Conservation (phyloP, 2,797 vertebrate genomes). For the Sus cebifrons region DNA sequence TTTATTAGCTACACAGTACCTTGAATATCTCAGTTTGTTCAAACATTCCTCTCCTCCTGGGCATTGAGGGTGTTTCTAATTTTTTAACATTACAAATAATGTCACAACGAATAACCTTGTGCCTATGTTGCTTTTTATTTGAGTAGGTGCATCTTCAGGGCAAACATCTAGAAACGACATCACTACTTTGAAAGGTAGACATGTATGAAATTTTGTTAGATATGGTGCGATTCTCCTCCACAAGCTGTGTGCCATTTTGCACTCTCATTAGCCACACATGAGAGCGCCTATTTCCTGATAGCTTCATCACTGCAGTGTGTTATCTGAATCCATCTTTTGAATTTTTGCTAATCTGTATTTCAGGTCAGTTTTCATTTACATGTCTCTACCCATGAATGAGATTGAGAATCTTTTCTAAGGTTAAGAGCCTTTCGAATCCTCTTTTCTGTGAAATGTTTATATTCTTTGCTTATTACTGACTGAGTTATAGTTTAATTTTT, state of each 20-base stretch:
- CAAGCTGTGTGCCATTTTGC: neutral
- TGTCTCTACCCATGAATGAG: neutral
- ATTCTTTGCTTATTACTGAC: constrained; percentile 19
- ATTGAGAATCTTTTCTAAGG: neutral
- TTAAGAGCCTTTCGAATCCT: neutral
- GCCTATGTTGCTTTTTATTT: neutral
- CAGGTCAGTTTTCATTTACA: neutral
- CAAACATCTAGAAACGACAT: neutral
- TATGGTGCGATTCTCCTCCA: neutral
- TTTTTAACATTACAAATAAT: neutral
- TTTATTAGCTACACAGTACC: neutral
- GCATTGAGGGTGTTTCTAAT: neutral
- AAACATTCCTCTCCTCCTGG: neutral
- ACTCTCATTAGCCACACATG: neutral
- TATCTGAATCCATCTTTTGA: neutral
- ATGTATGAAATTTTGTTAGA: neutral
- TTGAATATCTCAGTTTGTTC: neutral
- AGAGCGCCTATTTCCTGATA: neutral
- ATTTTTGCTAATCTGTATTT: neutral
- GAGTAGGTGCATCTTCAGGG: neutral
- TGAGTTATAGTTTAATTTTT: neutral
- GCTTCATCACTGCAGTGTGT: neutral
- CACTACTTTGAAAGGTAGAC: neutral
- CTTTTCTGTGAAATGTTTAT: constrained; percentile 2
- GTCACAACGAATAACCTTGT: neutral